Evolutionary conservation across 2,113 vertebrate genomes (phyloP), one percentile per base, ranked within the genome.

Genomic region (Physeter macrocephalus): DNA sequence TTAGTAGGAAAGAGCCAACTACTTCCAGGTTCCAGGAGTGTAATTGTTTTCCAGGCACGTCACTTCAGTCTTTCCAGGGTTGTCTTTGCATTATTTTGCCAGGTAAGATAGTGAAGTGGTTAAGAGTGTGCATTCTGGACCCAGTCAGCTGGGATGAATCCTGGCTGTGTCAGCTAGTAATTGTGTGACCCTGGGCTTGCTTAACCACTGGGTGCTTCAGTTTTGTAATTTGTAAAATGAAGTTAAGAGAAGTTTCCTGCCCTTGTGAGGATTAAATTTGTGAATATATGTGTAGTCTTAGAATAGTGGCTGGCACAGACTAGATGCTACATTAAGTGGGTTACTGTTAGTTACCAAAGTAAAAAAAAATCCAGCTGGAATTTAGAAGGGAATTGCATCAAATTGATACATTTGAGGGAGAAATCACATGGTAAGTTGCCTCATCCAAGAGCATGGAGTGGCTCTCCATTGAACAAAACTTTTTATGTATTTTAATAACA

Each of bases 211-310:
- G 18, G 14, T 94, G 23, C 57, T 29, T 94, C 20, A 72, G 21
- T 92, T 92, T 92, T 92, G 17, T 66, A 78, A 82, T 93, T 92
- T 83, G 77, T 66, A 39, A 97, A 94, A 36, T 87, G 13, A 46
- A n/a, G 13, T 62, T 84, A 67, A 66, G 69, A 59, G 49, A 83
- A 86, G 11, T 74, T 93, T 93, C 7, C 43, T 84, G 15, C 12
- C 23, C 20, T 84, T 89, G 4, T 89, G 27, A 78, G 21, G 34
- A 41, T 89, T 85, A 69, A 82, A 89, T 89, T 82, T 77, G 18
- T 71, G 52, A 74, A 46, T 62, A 39, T 71, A 1, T 93, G 5
- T 95, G 4, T 75, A 54, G 12, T 75, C 11, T 66, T 90, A 86
- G 31, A 46, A 69, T 49, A 87, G 25, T 90, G 49, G 15, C 15